Evolutionary conservation across 2,888 invertebrate species (phyloP), one percentile per base, ranked within the genome.

Genomic region (Tenthredo scrophulariae): DNA sequence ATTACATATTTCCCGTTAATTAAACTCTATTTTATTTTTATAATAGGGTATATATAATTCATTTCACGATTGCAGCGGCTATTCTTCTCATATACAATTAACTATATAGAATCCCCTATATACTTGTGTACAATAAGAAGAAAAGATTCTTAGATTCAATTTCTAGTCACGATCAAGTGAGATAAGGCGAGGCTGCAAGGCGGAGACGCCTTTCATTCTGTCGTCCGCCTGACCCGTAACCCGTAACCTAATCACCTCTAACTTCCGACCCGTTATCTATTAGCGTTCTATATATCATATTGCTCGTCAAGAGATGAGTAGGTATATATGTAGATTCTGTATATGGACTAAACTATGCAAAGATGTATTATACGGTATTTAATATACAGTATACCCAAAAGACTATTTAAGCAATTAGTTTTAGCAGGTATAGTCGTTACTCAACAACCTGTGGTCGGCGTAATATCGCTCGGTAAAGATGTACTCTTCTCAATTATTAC

Each of bases 241-340:
- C 74, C 43, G 0, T 46, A 43, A 74, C 74, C 67, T 43, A 1
- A 43, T 74, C 74, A 74, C 40, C 40, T 74, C 9, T 74, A 74
- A 46, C 43, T 74, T 74, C 74, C 74, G 74, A 46, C 74, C 43
- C 43, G 74, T 26, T 74, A 43, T 74, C 74, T 26, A 62, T 62
- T 26, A 62, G 26, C 62, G 62, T 62, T 62, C 62, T 62, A 62
- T 62, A 62, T 62, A 62, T 62, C 13, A 62, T 62, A 9, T 62
- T 1, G 22, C 10, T 62, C 62, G 62, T 13, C 22, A 2, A 26
- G 9, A 26, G 9, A 62, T 9, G 13, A 22, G n/a, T 22, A 62
- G 2, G 4, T 22, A 62, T 37, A 7, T 37, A 37, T 22, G 10
- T 62, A 26, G 2, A n/a, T 5, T 46, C 4, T 54, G 7, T 1